Conservation (phyloP, 35 echinoderm and acorn worm genomes). For the Apostichopus californicus region DNA sequence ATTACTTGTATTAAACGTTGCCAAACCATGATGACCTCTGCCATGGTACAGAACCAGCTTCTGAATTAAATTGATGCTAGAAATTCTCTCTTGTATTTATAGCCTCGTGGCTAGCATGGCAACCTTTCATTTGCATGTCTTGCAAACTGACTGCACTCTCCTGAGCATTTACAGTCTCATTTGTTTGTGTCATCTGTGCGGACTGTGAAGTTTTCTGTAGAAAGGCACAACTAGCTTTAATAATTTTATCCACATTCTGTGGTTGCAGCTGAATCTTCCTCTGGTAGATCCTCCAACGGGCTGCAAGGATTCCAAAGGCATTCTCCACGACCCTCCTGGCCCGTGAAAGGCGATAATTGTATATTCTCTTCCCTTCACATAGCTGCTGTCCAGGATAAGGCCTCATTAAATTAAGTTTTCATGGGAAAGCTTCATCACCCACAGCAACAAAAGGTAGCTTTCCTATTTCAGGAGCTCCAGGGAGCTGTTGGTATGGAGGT, state of each 20-base stretch:
- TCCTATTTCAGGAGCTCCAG: not conserved
- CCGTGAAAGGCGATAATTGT: conserved; percentile 66
- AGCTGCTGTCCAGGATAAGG: conserved; percentile 32
- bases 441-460: conserved; percentile 50
- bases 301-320: conserved; percentile 68
- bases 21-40: not conserved
- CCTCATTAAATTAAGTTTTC: conserved; percentile 57
- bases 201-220: no score
- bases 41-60: no score
- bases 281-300: conserved; percentile 46
- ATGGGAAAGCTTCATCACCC: conserved; percentile 82
- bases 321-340: conserved; percentile 68
- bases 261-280: not conserved
- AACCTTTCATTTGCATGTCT: no score
- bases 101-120: no score
- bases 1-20: not conserved
- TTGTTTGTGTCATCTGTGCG: no score
- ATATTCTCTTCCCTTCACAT: conserved; percentile 23
- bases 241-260: not conserved
- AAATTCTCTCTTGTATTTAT: no score
- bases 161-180: no score
- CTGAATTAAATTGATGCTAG: no score
- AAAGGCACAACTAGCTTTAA: not conserved
- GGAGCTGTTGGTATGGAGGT: not conserved
- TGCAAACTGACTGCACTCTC: no score